phyloP scores from a whole-genome alignment of 2,797 vertebrate species.

The Phaenicophaeus curvirostris region DNA sequence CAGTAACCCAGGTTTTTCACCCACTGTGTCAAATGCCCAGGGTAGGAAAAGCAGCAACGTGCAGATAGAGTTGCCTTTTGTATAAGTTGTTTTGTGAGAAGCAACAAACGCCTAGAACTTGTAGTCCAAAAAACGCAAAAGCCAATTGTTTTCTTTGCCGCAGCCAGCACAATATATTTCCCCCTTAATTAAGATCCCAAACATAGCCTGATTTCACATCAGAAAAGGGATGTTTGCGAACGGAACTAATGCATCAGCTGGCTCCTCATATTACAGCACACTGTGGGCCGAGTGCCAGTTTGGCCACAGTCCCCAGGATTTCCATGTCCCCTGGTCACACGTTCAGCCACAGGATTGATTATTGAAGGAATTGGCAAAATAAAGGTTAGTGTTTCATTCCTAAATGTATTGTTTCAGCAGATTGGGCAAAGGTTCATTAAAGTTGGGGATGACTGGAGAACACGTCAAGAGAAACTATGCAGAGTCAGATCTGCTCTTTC shows the following conservation, averaged over 20 bases:
- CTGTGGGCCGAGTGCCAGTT: neutral
- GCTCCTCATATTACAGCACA: neutral
- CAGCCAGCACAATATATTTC: constrained; percentile 16
- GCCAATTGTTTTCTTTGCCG: constrained; percentile 1
- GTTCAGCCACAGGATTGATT: neutral
- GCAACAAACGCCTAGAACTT: neutral
- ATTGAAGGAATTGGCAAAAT: constrained; percentile 3
- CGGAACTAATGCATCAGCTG: constrained; percentile 4
- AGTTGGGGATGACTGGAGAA: neutral
- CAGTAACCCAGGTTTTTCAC: neutral
- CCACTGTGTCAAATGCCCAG: neutral
- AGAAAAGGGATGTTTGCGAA: constrained; percentile 19
- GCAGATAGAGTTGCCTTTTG: neutral
- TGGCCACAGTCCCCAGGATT: constrained; percentile 11
- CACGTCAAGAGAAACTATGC: neutral
- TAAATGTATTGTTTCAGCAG: neutral
- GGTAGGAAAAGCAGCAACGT: neutral
- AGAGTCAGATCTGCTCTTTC: neutral
- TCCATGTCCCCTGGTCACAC: neutral
- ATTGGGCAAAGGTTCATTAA: neutral
- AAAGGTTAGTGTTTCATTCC: neutral
- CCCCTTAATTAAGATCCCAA: constrained; percentile 55
- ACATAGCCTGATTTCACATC: constrained; percentile 6
- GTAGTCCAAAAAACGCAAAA: neutral
- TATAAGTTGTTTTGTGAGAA: neutral